phyloP scores from a whole-genome alignment of 2,113 vertebrate species.

The Turdus rufiventris region DNA sequence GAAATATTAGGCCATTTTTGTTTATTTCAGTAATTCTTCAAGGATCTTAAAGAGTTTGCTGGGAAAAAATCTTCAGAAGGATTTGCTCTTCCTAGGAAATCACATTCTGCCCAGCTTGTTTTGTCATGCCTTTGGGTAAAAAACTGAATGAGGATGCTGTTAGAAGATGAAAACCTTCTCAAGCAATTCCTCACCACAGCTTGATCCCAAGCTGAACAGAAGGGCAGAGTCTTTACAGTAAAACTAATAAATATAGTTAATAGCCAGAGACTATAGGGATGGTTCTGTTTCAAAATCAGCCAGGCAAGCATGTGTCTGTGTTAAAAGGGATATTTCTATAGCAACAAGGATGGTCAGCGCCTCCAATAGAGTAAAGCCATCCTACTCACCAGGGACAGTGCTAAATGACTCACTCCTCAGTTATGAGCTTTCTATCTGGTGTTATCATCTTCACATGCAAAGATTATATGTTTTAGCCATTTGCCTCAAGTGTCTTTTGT shows the following conservation, averaged over 20 bases:
- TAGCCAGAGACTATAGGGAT: neutral
- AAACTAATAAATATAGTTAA: neutral
- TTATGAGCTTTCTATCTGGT: neutral
- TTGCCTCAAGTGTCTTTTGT: neutral
- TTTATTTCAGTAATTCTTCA: neutral
- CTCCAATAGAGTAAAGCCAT: neutral
- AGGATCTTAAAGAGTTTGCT: neutral
- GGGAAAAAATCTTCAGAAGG: neutral
- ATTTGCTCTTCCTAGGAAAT: neutral
- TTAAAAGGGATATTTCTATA: neutral
- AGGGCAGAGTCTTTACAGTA: neutral
- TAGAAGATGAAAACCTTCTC: neutral
- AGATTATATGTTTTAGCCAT: neutral
- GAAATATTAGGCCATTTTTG: neutral
- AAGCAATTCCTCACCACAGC: neutral
- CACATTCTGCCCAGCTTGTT: neutral
- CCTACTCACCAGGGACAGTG: neutral
- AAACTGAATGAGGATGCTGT: neutral
- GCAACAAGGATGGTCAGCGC: neutral
- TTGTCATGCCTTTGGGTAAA: neutral
- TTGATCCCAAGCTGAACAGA: neutral
- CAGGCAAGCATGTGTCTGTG: neutral
- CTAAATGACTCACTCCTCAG: neutral
- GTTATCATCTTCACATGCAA: neutral
- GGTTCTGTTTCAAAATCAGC: neutral